Evolutionary conservation across 2,113 vertebrate genomes (phyloP), one percentile per base, ranked within the genome.

Genomic region (Callospermophilus lateralis): DNA sequence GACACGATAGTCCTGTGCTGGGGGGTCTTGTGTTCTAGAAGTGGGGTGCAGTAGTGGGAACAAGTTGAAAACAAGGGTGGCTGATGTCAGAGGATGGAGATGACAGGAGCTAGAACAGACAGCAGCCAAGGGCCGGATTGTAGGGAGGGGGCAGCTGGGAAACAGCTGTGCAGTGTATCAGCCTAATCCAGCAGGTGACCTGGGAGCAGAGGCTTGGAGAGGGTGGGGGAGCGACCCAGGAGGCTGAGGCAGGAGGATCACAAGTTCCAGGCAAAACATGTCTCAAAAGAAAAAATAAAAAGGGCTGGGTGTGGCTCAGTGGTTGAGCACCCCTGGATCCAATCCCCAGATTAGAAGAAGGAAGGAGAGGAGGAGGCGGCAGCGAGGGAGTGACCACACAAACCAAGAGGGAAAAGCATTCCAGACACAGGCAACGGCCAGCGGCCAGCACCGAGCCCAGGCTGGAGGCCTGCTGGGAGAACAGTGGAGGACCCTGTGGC

Each of bases 11-110:
- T 24, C n/a, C 68, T 77, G 58, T 26, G 11, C 1, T 19, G 34
- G 76, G 63, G 65, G 48, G 55, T 7, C 48, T 53, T 24, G 48
- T 34, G 9, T 61, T 89, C 22, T n/a, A 39, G 45, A 17, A 61
- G 8, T n/a, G 39, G 39, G 1, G 20, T 67, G 19, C 0, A 1
- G 1, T 4, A 0, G 3, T 13, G 30, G 53, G n/a, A 26, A 4
- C 7, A 7, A 39, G 39, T 13, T 22, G n/a, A 48, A 67, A 37
- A 48, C 19, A 13, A 45, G 16, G 34, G 12, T 7, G 19, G n/a
- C 2, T 1, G 45, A 22, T 2, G 0, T 51, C 37, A 12, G 24
- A 42, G 53, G 45, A 30, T 12, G 24, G 30, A 84, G 61, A 5
- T 9, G 61, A 45, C 34, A 13, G 28, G 68, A 81, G 19, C 45